Evolutionary conservation across 2,888 invertebrate species (phyloP), one percentile per base, ranked within the genome.

Genomic region (Lapara coniferarum): DNA sequence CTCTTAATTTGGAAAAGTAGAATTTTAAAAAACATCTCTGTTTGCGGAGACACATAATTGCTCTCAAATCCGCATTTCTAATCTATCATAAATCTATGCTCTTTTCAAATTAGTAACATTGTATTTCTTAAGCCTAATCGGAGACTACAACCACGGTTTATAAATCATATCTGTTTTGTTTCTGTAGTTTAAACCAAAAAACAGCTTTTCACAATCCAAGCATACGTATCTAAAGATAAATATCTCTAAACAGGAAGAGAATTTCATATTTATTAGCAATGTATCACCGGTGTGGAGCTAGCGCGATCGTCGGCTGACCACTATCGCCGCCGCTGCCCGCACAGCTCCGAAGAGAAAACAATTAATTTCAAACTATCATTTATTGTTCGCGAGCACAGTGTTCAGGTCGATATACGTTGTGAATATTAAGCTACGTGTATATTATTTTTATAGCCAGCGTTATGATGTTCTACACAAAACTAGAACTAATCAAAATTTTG

Each of bases 301-400:
- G 73, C 58, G 66, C 74, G 69, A 72, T 71, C 67, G 46, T 46
- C 46, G 49, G 12, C 46, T 16, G 66, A 37, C 56, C 52, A 53
- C 44, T 52, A 58, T 51, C 52, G 69, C 73, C 72, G 73, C 46
- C 46, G 25, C 19, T 13, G 67, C 16, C 51, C 19, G 51, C n/a
- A 55, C 53, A 19, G 44, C 53, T 46, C 58, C 68, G 53, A 63
- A 69, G 68, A 69, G 68, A 53, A 69, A 69, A 77, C 80, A 78
- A 79, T 79, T 79, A 80, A 79, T 79, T 79, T 80, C 78, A 75
- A 76, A 78, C 73, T 73, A 72, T 74, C 80, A 56, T 74, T 77
- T 69, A 59, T 77, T 79, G 74, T 77, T 70, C 71, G 73, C 69
- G 80, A 79, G 80, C 76, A 77, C 68, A 68, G 69, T 72, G 71